Base-by-base conservation (phyloP, 2,797 vertebrate species). In the Hemibagrus guttatus region DNA sequence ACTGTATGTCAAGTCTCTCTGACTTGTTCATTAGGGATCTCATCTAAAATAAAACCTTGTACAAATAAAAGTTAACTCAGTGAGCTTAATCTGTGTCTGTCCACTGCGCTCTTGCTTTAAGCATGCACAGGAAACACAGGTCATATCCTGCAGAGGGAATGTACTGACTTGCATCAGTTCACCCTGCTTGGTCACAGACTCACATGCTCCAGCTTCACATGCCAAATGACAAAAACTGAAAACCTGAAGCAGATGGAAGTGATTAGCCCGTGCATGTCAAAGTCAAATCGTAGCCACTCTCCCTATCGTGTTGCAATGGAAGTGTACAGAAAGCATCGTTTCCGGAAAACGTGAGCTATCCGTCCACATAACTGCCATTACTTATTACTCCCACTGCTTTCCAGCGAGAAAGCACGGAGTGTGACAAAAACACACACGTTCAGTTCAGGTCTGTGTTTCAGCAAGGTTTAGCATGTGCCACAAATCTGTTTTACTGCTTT, bases 331-430 rank as follows among this genome's bases (percentile, higher is more conserved):
- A 23, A 49, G 16, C 42, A 31, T 31, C 7, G 0, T n/a, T 49
- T 64, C 17, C 1, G 4, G 42, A 49, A 81, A 66, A 52, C 59
- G 28, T 17, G 0, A 0, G 5, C 35, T 4, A n/a, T 63, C 59
- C 79, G n/a, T 19, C 4, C 6, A 64, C 49, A 4, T 28, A 26
- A 58, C 2, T 16, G 42, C 14, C 54, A 31, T 81, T 59, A 83
- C 49, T 86, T 69, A 52, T 86, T 42, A 63, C 85, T 83, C 69
- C 80, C 58, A 83, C 80, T 35, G 71, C 79, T 83, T 83, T 86
- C 56, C 69, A 49, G 28, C 2, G 21, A 28, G 35, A 86, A 64
- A 39, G 31, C n/a, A 56, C 21, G 56, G 63, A 28, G n/a, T 5
- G n/a, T 28, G 23, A 61, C 1, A 59, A 58, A 79, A 79, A 49